A percentile compares a stretch with the other conserved stretches of the same genome.
Conservation (phyloP, 2,888 invertebrate species). For the Tipula helvola region DNA sequence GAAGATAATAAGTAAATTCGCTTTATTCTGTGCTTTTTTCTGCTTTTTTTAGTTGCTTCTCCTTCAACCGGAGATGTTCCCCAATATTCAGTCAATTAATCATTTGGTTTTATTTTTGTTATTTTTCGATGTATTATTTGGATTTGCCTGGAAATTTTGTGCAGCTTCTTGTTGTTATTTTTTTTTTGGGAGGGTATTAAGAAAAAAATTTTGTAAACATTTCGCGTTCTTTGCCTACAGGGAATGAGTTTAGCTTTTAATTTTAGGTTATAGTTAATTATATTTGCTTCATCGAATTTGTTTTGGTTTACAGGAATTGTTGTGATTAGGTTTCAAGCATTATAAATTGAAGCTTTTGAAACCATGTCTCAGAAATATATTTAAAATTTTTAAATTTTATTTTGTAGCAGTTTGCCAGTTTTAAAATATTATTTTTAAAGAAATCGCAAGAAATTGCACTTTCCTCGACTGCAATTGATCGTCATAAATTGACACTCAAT, state of each 20-base stretch:
- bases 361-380: too few relatives aligned
- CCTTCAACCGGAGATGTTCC: background rate
- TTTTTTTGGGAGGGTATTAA: background rate
- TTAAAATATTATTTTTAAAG: too few relatives aligned
- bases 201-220: background rate
- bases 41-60: background rate
- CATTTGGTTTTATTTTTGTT: background rate
- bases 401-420: too few relatives aligned
- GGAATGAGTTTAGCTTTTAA: background rate
- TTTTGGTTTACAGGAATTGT: background rate
- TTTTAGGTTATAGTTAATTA: background rate
- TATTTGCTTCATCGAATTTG: background rate
- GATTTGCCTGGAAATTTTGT: background rate
- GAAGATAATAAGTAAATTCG: background rate
- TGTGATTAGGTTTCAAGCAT: too few relatives aligned
- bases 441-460: too few relatives aligned
- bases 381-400: too few relatives aligned
- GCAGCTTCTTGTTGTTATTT: background rate
- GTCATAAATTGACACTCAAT: too few relatives aligned
- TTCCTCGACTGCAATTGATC: too few relatives aligned
- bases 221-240: background rate
- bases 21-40: background rate
- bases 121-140: background rate
- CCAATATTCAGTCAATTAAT: background rate
- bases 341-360: too few relatives aligned